Evolutionary conservation across 1,140 invertebrate species (phyloP).

Genomic region (Brachionus rubens): DNA sequence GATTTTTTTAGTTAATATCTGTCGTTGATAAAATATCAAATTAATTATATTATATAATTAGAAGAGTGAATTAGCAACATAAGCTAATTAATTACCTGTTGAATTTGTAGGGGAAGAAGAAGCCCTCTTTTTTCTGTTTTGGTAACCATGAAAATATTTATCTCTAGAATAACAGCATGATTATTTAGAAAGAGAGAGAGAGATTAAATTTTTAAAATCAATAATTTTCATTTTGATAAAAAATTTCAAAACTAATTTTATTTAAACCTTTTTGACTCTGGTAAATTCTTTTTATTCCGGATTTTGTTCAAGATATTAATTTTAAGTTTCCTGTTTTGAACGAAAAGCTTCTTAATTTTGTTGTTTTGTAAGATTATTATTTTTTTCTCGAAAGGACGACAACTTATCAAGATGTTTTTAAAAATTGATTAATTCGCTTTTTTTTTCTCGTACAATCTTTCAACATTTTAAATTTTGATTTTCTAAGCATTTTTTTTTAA

Average conservation of each 20-base stretch:
- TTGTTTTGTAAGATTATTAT: too few relatives aligned
- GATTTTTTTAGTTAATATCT: conserved; percentile 3
- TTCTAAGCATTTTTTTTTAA: too few relatives aligned
- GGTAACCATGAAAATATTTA: conserved; percentile 19
- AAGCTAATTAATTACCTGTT: conserved; percentile 38
- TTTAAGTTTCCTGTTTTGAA: too few relatives aligned
- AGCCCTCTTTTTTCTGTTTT: background rate
- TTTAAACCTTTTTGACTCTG: conserved; percentile 20
- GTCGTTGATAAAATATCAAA: conserved; percentile 42
- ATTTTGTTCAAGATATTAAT: too few relatives aligned
- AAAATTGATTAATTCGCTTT: too few relatives aligned
- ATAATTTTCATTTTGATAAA: background rate
- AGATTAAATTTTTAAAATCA: conserved; percentile 34
- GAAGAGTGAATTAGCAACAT: conserved; percentile 14
- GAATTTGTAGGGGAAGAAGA: too few relatives aligned
- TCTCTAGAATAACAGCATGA: background rate
- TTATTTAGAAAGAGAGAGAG: background rate
- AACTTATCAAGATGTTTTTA: too few relatives aligned
- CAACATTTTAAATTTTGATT: too few relatives aligned
- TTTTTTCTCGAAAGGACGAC: too few relatives aligned
- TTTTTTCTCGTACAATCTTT: too few relatives aligned
- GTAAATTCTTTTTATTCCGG: too few relatives aligned
- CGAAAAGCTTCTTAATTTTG: too few relatives aligned
- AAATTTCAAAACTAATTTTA: background rate
- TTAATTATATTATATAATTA: conserved; percentile 40